Percentiles rank a stretch among this genome's conserved stretches.
These are phyloP conservation scores for Athene noctua DNA, from an alignment of 2,113 vertebrate genomes.

Conservation along the genomic window DNA sequence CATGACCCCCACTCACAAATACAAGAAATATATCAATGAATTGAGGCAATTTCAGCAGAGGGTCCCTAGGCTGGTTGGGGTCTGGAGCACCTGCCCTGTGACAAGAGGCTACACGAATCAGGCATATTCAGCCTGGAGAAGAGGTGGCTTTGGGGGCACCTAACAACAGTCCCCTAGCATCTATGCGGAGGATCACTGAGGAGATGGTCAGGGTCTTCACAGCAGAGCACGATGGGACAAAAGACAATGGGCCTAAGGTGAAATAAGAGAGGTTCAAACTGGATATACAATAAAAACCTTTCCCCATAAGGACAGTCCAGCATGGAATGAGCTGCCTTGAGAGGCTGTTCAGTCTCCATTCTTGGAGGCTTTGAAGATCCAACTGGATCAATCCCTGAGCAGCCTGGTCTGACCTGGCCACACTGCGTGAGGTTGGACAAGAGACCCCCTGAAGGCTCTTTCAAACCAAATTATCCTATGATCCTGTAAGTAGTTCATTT, in stretches of 20 bases:
- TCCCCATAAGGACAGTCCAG: background rate
- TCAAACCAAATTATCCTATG: background rate
- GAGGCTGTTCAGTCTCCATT: background rate
- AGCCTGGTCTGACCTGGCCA: background rate
- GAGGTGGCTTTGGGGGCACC: background rate
- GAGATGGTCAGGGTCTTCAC: background rate
- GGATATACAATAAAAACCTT: background rate
- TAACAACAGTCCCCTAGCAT: background rate
- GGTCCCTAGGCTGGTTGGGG: background rate
- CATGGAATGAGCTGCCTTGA: background rate
- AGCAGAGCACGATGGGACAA: fast-evolving
- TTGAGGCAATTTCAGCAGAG: background rate
- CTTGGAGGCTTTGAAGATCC: background rate
- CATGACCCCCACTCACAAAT: background rate
- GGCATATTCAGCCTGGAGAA: background rate
- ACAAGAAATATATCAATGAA: background rate
- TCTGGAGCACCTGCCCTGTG: background rate
- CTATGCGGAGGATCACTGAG: background rate
- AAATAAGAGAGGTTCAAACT: background rate
- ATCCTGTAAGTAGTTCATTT: background rate
- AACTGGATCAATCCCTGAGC: background rate
- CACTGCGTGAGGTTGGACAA: background rate
- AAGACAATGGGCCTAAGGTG: background rate
- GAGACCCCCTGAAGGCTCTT: background rate
- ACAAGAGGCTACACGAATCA: background rate